Evolutionary conservation across 2,797 vertebrate species (phyloP), one percentile per base, ranked within the genome.

Genomic region (Sylvia borin): DNA sequence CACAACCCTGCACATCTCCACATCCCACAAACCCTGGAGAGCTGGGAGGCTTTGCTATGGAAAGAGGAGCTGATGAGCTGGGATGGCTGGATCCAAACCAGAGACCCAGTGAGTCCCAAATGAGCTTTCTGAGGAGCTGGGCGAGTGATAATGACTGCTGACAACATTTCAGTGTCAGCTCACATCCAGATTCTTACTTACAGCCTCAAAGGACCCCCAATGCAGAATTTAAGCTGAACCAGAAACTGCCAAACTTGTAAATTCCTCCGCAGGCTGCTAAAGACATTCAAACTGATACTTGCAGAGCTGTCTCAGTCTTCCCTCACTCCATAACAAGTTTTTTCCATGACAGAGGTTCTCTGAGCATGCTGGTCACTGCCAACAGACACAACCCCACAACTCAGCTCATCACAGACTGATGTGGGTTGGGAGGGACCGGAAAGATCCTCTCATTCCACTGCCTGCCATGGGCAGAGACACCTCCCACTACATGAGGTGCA

Each of bases 51-150:
- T 74, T 18, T 43, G 45, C 85, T n/a, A 5, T 43, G 61, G 64
- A 42, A 61, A 42, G 0, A 2, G 47, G 38, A 75, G 67, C 27
- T n/a, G 4, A 43, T 0, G 0, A 67, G 74, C 21, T 3, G 11
- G 61, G 55, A 57, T 16, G 36, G 15, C 16, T 13, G 64, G 12
- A 54, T 65, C 34, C 40, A 79, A 66, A 55, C 18, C 60, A 50
- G 40, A 42, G 51, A 36, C 26, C 24, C 14, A 9, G 51, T 1
- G 25, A 62, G 27, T 80, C 70, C 61, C 73, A 77, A 5, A 11
- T 3, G 61, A 87, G 62, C 47, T 31, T 65, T 43, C 58, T 8
- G 61, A 70, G 45, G 47, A 88, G 65, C 32, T 5, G 12, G 48
- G 19, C 0, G 0, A 77, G 50, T 8, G 70, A 55, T 27, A 88